Evolutionary conservation across 1,140 invertebrate genomes (phyloP), one percentile per base, ranked within the genome.

Genomic region (Steinernema feltiae): DNA sequence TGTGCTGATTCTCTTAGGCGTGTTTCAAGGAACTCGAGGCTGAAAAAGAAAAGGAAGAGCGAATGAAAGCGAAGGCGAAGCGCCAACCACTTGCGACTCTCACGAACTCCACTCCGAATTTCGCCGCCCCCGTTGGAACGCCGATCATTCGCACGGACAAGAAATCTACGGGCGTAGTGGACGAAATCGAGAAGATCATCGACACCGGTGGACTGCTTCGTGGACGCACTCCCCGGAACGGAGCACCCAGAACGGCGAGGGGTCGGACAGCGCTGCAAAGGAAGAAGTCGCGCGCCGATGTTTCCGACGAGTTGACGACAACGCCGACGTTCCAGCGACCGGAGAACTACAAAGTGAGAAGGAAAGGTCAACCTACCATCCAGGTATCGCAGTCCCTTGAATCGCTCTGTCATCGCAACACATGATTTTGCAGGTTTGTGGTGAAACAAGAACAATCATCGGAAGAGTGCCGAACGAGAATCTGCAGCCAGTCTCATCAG

Each of bases 11-110:
- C 2, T 89, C 92, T n/a, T 94, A 97, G 86, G 89, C 91, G 1
- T 92, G 94, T 80, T 94, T 95, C 84, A 94, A 96, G 85, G 92
- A 92, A 69, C 87, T 94, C 0, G 90, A 92, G 48, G 92, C 94
- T 82, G 93, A 93, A 0, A 90, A 93, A 0, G 93, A 95, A 81
- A 90, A 91, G 21, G 94, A 97, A 82, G 91, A 93, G 79, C 88
- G 91, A 30, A 92, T 94, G 69, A 76, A 73, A 41, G 90, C 91
- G 21, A 91, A 91, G 29, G 89, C 91, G 0, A 95, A 95, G 88
- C 91, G 91, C 81, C 92, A 93, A 24, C 88, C 97, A 12, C 92
- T 97, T 0, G 94, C 72, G 31, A 48, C 32, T 46, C 46, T 96
- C 85, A 95, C 96, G 90, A 94, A 94, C 82, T 91, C 91, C 3